Percentiles rank a stretch among this genome's conserved stretches.
These are phyloP conservation scores for Coccyzus lansbergi DNA, from an alignment of 2,797 vertebrate species.

Conservation along the genomic window DNA sequence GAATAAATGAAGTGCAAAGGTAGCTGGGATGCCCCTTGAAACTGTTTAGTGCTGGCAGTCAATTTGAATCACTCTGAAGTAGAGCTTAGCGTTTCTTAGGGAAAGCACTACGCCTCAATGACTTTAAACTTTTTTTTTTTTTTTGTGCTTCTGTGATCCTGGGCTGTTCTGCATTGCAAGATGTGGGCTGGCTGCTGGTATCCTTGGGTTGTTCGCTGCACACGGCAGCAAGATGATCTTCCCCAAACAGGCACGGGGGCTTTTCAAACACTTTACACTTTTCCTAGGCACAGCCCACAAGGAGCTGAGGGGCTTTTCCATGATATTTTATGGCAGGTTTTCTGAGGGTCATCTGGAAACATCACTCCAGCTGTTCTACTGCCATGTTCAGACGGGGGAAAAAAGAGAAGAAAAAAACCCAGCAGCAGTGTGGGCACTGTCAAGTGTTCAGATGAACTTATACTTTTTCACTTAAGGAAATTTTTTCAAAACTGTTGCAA, in stretches of 20 bases:
- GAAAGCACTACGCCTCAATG: not conserved
- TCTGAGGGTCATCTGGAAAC: not conserved
- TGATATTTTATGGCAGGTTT: not conserved
- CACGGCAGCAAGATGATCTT: not conserved
- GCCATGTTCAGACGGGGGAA: not conserved
- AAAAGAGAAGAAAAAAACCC: not conserved
- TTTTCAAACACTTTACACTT: not conserved
- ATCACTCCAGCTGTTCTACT: not conserved
- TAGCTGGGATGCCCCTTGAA: conserved; percentile 32
- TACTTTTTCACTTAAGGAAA: not conserved
- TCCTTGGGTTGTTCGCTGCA: not conserved
- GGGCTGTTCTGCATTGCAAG: not conserved
- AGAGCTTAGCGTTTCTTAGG: conserved; percentile 13
- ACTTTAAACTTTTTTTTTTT: not conserved
- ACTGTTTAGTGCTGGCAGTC: conserved; percentile 36
- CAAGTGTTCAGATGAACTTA: not conserved
- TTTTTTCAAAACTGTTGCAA: not conserved
- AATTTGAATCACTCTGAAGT: conserved; percentile 11
- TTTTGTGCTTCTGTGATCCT: not conserved
- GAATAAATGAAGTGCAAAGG: conserved; percentile 52
- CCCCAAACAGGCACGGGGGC: fast-evolving
- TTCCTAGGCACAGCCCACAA: not conserved
- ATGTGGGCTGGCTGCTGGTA: fast-evolving
- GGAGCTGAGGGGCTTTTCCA: fast-evolving
- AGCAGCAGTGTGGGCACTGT: not conserved